These are phyloP conservation scores for Sycophaga agraensis DNA, from an alignment of 1,140 invertebrate genomes.

Conservation along the genomic window DNA sequence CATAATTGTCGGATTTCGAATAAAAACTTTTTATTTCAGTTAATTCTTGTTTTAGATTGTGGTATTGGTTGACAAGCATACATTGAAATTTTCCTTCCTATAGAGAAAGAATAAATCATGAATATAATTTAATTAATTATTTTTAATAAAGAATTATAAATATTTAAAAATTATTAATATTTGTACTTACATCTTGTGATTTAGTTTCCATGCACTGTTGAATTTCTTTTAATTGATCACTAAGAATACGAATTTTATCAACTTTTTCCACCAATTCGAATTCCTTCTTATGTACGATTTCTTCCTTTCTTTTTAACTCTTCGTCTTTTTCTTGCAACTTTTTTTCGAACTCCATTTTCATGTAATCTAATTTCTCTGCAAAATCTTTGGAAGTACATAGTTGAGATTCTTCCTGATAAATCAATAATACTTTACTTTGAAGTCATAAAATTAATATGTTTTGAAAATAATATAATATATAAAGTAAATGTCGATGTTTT, in stretches of 20 bases:
- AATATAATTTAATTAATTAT: background rate
- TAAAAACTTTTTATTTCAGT: constrained; percentile 39
- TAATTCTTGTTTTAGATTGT: constrained; percentile 45
- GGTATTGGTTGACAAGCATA: constrained; percentile 40
- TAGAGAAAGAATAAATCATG: no score
- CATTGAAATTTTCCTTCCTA: constrained; percentile 36
- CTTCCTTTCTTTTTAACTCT: constrained; percentile 35
- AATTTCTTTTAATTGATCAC: constrained; percentile 37
- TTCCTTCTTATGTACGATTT: constrained; percentile 36
- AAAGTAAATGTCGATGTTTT: no score
- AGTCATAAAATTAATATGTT: no score
- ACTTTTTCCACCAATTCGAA: constrained; percentile 33
- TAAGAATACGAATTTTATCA: constrained; percentile 36
- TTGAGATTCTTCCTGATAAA: background rate
- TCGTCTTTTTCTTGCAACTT: constrained; percentile 35
- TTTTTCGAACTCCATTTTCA: constrained; percentile 30
- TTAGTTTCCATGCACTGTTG: constrained; percentile 41
- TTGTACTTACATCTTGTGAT: constrained; percentile 39
- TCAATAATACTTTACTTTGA: no score
- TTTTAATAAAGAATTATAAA: no score
- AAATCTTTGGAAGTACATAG: background rate
- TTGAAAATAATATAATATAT: no score
- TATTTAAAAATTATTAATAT: constrained; percentile 5
- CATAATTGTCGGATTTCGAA: constrained; percentile 37
- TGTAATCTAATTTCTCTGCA: constrained; percentile 21